phyloP scores from a whole-genome alignment of 2,113 vertebrate genomes.

The Romanogobio albipinnatus region DNA sequence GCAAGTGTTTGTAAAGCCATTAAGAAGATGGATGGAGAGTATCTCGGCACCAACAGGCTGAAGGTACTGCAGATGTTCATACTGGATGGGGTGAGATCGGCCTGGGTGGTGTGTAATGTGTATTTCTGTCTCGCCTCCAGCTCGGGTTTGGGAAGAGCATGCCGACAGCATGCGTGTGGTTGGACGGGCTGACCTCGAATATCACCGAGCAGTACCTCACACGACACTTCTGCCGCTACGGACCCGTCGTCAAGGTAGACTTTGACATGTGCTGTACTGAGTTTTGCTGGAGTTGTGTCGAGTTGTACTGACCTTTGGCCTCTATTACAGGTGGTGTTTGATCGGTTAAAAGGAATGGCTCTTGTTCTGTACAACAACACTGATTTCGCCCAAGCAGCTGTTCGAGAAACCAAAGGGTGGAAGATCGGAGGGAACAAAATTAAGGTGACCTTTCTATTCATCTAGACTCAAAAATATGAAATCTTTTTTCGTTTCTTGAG shows the following conservation, averaged over 20 bases:
- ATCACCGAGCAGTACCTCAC: conserved; percentile 97
- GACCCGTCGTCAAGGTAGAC: conserved; percentile 92
- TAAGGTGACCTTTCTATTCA: conserved; percentile 79
- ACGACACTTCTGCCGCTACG: conserved; percentile 95
- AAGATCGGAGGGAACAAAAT: conserved; percentile 98
- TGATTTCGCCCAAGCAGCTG: conserved; percentile 97
- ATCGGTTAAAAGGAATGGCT: conserved; percentile 98
- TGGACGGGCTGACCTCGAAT: conserved; percentile 93
- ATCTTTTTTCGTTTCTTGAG: no score
- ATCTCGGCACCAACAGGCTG: conserved; percentile 94
- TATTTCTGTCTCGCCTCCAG: conserved; percentile 70
- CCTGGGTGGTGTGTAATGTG: not conserved
- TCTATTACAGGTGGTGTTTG: conserved; percentile 88
- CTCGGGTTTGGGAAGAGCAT: conserved; percentile 99
- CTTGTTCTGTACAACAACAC: conserved; percentile 98
- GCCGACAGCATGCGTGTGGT: conserved; percentile 98
- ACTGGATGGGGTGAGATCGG: not conserved
- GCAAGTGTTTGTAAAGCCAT: conserved; percentile 98
- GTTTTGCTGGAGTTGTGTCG: not conserved
- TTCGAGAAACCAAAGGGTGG: conserved; percentile 99
- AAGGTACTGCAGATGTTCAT: conserved; percentile 78
- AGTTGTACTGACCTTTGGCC: not conserved
- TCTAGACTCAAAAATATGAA: no score
- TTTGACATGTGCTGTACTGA: not conserved
- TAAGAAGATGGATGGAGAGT: conserved; percentile 99